phyloP scores from a whole-genome alignment of 1,140 invertebrate genomes.

The Thaumatotibia leucotreta region DNA sequence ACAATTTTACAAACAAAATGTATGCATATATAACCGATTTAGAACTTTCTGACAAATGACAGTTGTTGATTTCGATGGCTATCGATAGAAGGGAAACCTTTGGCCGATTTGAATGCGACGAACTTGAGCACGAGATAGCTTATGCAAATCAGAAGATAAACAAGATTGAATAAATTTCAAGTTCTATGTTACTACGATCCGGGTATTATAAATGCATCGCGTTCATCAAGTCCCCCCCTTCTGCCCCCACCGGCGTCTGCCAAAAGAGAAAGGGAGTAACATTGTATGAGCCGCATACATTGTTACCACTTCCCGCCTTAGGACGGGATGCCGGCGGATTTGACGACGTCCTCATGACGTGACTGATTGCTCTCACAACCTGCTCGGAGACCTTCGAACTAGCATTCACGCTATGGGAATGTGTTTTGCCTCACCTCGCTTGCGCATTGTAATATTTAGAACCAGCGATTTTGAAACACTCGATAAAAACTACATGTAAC shows the following conservation, averaged over 20 bases:
- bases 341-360: constrained; percentile 38
- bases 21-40: constrained; percentile 11
- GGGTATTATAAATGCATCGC: constrained; percentile 14
- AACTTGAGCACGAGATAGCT: constrained; percentile 11
- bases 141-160: constrained; percentile 10
- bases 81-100: background rate
- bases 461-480: background rate
- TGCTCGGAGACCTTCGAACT: constrained; percentile 49
- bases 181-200: constrained; percentile 10
- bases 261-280: background rate
- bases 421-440: constrained; percentile 27
- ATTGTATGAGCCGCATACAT: background rate
- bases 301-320: constrained; percentile 15
- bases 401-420: constrained; percentile 41
- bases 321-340: constrained; percentile 28
- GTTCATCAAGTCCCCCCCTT: background rate
- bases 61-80: background rate
- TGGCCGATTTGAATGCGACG: constrained; percentile 5
- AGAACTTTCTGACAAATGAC: constrained; percentile 2
- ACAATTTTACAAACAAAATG: background rate
- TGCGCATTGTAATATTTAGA: constrained; percentile 2
- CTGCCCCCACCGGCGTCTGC: background rate
- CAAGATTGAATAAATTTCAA: constrained; percentile 12
- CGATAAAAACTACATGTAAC: background rate
- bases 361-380: constrained; percentile 43